Evolutionary conservation across 2,888 invertebrate species (phyloP).

Genomic region (Seira sanloemensis): DNA sequence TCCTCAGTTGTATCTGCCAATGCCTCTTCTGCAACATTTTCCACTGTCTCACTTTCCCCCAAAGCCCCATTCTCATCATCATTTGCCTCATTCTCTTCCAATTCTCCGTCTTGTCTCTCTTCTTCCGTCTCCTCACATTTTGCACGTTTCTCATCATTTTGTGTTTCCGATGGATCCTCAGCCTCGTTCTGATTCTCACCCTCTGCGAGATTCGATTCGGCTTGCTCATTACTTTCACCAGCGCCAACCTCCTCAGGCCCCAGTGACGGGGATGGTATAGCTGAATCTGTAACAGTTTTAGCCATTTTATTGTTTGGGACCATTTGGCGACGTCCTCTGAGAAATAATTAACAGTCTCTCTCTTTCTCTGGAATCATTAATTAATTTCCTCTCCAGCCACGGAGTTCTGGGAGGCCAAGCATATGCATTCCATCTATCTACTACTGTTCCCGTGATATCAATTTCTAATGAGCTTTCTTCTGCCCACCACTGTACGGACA

Average conservation of each 20-base stretch:
- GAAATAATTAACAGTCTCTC: background rate
- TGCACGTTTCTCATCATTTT: background rate
- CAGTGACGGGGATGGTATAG: background rate
- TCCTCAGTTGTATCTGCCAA: constrained; percentile 7
- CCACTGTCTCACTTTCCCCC: background rate
- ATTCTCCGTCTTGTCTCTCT: background rate
- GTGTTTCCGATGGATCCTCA: background rate
- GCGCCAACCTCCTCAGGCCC: background rate
- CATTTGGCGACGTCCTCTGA: background rate
- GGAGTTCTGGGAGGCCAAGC: background rate
- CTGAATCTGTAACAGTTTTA: background rate
- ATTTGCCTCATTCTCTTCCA: background rate
- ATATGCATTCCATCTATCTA: no score
- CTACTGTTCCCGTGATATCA: background rate
- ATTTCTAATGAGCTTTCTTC: background rate
- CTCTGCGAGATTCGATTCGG: background rate
- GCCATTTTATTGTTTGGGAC: background rate
- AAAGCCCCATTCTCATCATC: background rate
- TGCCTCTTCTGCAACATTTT: background rate
- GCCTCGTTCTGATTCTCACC: background rate
- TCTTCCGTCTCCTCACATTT: background rate
- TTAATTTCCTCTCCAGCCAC: background rate
- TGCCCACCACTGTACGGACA: background rate
- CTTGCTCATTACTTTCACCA: background rate
- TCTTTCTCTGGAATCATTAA: background rate